Evolutionary conservation across 1,140 invertebrate species (phyloP), one percentile per base, ranked within the genome.

Genomic region (Apis cerana): DNA sequence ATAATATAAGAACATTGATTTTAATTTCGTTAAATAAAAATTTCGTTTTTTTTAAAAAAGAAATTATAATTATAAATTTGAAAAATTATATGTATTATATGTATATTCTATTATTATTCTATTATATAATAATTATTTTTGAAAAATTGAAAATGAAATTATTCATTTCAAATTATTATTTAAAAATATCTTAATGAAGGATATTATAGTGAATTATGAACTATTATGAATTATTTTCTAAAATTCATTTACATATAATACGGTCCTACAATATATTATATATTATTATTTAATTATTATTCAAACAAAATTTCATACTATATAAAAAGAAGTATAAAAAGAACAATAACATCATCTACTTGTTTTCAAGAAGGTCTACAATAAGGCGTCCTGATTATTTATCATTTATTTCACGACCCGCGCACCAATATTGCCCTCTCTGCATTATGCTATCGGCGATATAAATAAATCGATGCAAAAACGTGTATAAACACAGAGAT

Each of bases 381-480:
- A 62, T n/a, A 7, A 68, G 21, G 23, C 27, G 15, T 12, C 12
- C 13, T 13, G 19, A 52, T 70, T 61, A 71, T 48, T 70, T 50
- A 56, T 78, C 52, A 33, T 27, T 1, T 27, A 13, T 52, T 68
- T 58, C n/a, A n/a, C 12, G 61, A 76, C 61, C 61, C 71, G 54
- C 23, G 23, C n/a, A 52, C 69, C 9, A 56, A 48, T 58, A 74
- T 74, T 61, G 11, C 19, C 76, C 33, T 43, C 67, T 79, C 19
- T 8, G 62, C 50, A 23, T 5, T 27, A 7, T 12, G 8, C 21
- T 1, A 13, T 2, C 19, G 13, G 1, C 48, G 68, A 58, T 74
- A 80, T 81, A 81, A 81, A 81, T 75, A 81, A 81, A 81, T 76
- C 15, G 54, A 67, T 68, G 72, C 8, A 33, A 76, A 76, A 59